These are phyloP conservation scores for Natator depressus DNA, from an alignment of 2,113 vertebrate species.

Conservation along the genomic window DNA sequence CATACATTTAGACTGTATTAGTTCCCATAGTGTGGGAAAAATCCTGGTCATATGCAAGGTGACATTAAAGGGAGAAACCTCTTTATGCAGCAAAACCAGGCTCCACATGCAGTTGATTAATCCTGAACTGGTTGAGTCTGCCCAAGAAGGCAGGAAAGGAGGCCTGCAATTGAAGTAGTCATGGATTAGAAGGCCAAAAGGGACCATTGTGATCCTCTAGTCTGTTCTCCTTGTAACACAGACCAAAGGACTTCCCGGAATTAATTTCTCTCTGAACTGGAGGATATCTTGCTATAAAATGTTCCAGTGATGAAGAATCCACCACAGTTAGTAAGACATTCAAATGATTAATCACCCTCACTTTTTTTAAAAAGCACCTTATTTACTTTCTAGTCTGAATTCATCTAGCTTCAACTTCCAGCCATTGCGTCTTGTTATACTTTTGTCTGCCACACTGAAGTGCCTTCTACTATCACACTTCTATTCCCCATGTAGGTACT, in stretches of 20 bases:
- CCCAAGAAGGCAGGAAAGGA: conserved; percentile 36
- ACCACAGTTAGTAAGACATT: not conserved
- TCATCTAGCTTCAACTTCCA: conserved; percentile 16
- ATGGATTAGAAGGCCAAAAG: conserved; percentile 59
- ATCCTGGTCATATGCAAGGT: conserved; percentile 32
- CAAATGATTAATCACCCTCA: not conserved
- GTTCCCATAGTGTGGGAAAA: not conserved
- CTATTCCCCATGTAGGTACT: conserved; percentile 53
- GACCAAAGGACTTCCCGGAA: conserved; percentile 29
- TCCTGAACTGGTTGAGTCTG: conserved; percentile 49
- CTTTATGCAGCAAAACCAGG: conserved; percentile 43
- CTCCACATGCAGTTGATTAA: conserved; percentile 63
- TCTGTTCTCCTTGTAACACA: not conserved
- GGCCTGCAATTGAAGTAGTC: conserved; percentile 50
- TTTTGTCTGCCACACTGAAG: conserved; percentile 34
- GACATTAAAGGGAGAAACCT: conserved; percentile 48
- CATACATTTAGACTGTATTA: fast-evolving
- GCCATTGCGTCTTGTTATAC: conserved; percentile 26
- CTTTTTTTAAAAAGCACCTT: not conserved
- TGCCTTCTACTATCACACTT: conserved; percentile 38
- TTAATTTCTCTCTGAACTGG: not conserved
- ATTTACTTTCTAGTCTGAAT: not conserved
- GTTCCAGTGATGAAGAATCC: not conserved
- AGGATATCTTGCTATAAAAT: conserved; percentile 8
- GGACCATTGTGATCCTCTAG: conserved; percentile 52